Evolutionary conservation across 2,888 invertebrate species (phyloP).

Genomic region (Chaetogeoica ovagalla): DNA sequence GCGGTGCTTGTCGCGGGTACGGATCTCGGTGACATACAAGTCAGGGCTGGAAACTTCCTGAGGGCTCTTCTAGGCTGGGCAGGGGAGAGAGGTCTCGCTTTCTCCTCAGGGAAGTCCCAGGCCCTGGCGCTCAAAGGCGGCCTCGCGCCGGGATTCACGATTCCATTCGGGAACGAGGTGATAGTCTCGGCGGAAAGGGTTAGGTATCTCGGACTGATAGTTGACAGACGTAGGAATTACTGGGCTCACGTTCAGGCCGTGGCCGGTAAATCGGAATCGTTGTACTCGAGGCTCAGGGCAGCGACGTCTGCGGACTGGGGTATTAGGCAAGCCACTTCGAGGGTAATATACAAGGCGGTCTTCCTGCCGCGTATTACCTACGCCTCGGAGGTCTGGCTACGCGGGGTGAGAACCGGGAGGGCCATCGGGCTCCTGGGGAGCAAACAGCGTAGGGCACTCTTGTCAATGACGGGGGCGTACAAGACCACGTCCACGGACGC

Average conservation of each 20-base stretch:
- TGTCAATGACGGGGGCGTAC: not conserved
- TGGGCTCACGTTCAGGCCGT: too few relatives aligned
- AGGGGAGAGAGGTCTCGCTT: not conserved
- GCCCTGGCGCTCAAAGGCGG: not conserved
- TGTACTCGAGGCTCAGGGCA: too few relatives aligned
- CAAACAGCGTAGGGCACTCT: not conserved
- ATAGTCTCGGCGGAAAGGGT: not conserved
- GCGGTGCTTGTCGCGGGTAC: constrained; percentile 3
- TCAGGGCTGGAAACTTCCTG: not conserved
- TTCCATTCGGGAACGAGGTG: not conserved
- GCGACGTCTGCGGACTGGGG: not conserved
- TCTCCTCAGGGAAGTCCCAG: not conserved
- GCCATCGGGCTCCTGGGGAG: not conserved
- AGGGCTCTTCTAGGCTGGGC: not conserved
- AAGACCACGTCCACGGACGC: not conserved
- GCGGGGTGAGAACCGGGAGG: not conserved
- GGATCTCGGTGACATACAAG: not conserved
- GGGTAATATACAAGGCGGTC: not conserved
- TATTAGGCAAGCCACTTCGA: not conserved
- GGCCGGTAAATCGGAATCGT: too few relatives aligned
- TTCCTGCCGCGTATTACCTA: not conserved
- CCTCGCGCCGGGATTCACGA: not conserved
- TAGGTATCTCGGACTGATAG: too few relatives aligned
- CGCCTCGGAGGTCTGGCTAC: not conserved
- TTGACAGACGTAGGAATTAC: too few relatives aligned